Evolutionary conservation across 2,888 invertebrate genomes (phyloP), one percentile per base, ranked within the genome.

Genomic region (Miltochrista miniata): DNA sequence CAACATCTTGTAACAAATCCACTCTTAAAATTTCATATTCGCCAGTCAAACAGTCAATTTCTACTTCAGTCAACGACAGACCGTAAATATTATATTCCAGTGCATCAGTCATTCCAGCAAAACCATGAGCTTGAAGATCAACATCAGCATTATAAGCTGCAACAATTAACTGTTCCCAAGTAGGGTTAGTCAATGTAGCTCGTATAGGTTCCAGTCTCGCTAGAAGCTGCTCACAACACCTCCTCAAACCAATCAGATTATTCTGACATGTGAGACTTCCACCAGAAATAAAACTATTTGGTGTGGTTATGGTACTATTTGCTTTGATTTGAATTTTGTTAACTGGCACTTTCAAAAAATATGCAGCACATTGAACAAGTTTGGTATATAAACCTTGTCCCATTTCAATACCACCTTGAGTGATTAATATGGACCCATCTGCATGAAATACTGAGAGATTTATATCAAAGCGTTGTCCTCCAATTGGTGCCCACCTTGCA

Each of bases 371-470:
- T 85, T 95, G 95, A 12, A 92, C 92, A 7, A 93, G 93, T 93
- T 94, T 85, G 5, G 96, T 96, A 62, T 96, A 87, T 35, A 96
- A 91, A 7, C 97, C 97, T 86, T 97, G 97, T 0, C 97, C 97
- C 81, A 94, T 93, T 88, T 96, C 96, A 29, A 95, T 85, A 5
- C 95, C 96, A 9, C 94, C 95, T 61, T 96, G 96, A 0, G 93
- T 85, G 10, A 97, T 90, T 1, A 94, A 90, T 0, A 97, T 95
- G 0, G 94, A 92, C 0, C 94, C 95, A 76, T 96, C 95, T 1
- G 92, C 89, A 31, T 71, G 68, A 40, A 48, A 73, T 1, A 70
- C 58, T 8, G 62, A 49, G 0, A 72, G 1, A 40, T 65, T 72
- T 0, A 68, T 54, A 13, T 63, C 61, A 13, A 56, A 45, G 10